Evolutionary conservation across 2,113 vertebrate species (phyloP), one percentile per base, ranked within the genome.

Genomic region (Pipa parva): DNA sequence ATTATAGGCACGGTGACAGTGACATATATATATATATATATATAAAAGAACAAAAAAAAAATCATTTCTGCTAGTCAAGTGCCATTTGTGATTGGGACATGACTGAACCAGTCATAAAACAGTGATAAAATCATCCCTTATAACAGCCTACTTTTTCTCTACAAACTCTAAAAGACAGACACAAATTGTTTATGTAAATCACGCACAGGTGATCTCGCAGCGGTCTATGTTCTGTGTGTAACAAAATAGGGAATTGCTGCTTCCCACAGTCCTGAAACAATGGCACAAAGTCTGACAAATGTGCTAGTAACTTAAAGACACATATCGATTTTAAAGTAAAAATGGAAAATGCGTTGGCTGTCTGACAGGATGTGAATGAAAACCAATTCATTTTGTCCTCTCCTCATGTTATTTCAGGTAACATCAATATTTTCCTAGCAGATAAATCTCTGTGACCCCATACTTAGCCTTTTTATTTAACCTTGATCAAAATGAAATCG

Each of bases 401-500:
- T 59, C 17, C 42, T 67, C 36, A 67, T 55, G 36, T 59, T 67
- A 59, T 59, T 67, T 67, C 54, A 50, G 39, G 64, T 56, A 58
- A 49, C 27, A 45, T 67, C 64, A 67, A 50, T 59, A 59, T 58
- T 36, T n/a, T 67, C 64, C 33, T 33, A 49, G 39, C 54, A 67
- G 64, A 50, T 50, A 59, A 58, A 46, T 59, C 64, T 59, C 22
- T 37, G 25, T 50, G 52, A 67, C 54, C 58, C 64, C 10, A 59
- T 49, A 12, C 15, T 17, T 7, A 46, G 11, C 42, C 42, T 46
- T 46, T 46, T 6, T 15, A 46, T 7, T 17, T 29, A 59, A 59
- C 64, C 64, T 67, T 67, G 64, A 50, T 67, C 58, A 20, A 59
- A 59, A n/a, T n/a, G n/a, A n/a, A n/a, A 67, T 58, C 58, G 63